A percentile compares a stretch with the other conserved stretches of the same genome.
Conservation (phyloP, 2,888 invertebrate genomes). For the Azorinus chamasolen region DNA sequence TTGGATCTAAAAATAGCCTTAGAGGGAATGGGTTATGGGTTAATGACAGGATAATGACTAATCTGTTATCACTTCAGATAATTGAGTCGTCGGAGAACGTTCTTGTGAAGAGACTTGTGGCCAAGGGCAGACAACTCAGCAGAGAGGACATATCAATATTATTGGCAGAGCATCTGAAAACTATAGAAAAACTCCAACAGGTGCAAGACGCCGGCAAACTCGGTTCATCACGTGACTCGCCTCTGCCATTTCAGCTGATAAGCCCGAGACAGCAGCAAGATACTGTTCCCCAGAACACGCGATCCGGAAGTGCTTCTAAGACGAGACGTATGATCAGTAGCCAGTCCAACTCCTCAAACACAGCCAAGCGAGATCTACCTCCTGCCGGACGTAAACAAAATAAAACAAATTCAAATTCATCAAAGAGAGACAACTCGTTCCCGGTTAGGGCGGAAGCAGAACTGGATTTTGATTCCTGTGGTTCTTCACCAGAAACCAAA, state of each 20-base stretch:
- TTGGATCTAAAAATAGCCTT: too few species aligned
- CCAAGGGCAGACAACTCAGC: constrained; percentile 53
- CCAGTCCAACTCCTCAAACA: constrained; percentile 1
- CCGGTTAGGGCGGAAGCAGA: constrained; percentile 1
- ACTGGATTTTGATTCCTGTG: constrained; percentile 35
- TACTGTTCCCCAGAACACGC: background rate
- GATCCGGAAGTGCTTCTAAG: constrained; percentile 50
- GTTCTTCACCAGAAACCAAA: constrained; percentile 36
- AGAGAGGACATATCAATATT: constrained; percentile 65
- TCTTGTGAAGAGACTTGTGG: constrained; percentile 57
- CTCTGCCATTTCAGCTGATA: background rate
- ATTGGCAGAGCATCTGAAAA: constrained; percentile 69
- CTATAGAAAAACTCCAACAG: constrained; percentile 70
- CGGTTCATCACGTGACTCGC: constrained; percentile 18
- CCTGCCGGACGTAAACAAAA: constrained; percentile 8
- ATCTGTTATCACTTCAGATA: constrained; percentile 52
- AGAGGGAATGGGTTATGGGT: too few species aligned
- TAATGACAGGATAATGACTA: too few species aligned
- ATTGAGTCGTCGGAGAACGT: constrained; percentile 66
- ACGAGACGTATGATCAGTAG: constrained; percentile 33
- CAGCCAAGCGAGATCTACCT: constrained; percentile 3
- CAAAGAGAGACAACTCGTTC: constrained; percentile 21
- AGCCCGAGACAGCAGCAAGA: constrained; percentile 8
- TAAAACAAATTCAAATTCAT: constrained; percentile 9
- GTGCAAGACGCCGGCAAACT: constrained; percentile 62